Evolutionary conservation across 2,888 invertebrate genomes (phyloP).

Genomic region (Norana najaformis): DNA sequence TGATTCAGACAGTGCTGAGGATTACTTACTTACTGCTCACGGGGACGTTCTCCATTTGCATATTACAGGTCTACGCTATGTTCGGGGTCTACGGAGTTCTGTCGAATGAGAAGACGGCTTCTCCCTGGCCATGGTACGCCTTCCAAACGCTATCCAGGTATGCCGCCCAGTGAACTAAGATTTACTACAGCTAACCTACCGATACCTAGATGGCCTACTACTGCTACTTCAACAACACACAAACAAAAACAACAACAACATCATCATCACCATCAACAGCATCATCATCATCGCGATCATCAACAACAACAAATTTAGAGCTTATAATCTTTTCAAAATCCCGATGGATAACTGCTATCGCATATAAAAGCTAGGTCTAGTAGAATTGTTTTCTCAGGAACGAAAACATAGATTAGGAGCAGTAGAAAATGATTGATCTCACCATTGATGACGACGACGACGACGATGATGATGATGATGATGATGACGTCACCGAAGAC

Average conservation of each 20-base stretch:
- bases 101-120: constrained; percentile 52
- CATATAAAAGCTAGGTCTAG: not conserved
- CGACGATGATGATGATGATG: too few relatives aligned
- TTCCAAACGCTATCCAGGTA: constrained; percentile 64
- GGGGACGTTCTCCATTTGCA: constrained; percentile 66
- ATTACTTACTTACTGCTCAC: constrained; percentile 67
- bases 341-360: not conserved
- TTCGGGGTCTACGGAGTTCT: constrained; percentile 66
- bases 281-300: not conserved
- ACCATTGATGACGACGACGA: too few relatives aligned
- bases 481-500: not conserved
- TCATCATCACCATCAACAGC: not conserved
- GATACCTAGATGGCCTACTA: not conserved
- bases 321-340: not conserved
- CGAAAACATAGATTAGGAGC: too few relatives aligned
- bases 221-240: too few relatives aligned
- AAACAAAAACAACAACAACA: not conserved
- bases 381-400: too few relatives aligned
- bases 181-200: not conserved
- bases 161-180: not conserved
- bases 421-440: too few relatives aligned
- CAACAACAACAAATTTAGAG: not conserved
- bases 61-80: constrained; percentile 65
- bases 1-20: constrained; percentile 66
- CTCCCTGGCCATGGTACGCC: constrained; percentile 68